These are phyloP conservation scores for Alosa sapidissima DNA, from an alignment of 2,797 vertebrate species.

Conservation along the genomic window DNA sequence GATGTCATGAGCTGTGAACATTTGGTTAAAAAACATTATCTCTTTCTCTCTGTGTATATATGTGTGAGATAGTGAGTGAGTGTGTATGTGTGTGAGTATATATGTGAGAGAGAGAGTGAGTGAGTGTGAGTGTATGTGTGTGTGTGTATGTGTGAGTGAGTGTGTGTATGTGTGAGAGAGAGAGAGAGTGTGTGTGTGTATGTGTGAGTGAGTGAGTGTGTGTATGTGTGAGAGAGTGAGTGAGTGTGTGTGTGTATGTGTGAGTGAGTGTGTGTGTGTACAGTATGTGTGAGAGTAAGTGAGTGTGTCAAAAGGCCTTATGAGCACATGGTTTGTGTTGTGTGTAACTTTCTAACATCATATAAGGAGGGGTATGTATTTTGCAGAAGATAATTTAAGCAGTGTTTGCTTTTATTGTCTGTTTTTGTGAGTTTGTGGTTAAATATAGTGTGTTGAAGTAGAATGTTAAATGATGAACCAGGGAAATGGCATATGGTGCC, in stretches of 20 bases:
- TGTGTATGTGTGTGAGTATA: neutral
- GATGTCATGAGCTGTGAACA: slow-evolving; percentile 6
- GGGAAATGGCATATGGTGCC: neutral
- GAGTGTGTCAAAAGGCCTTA: neutral
- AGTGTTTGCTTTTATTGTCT: too few relatives aligned
- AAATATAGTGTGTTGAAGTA: neutral
- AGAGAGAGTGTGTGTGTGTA: neutral
- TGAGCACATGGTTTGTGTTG: too few relatives aligned
- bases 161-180: neutral
- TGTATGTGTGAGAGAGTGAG: too few relatives aligned
- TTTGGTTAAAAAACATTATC: neutral
- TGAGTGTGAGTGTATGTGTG: too few relatives aligned
- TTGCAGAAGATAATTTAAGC: too few relatives aligned
- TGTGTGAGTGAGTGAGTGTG: too few relatives aligned
- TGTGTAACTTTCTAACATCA: too few relatives aligned
- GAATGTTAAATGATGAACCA: neutral
- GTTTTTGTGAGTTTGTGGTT: neutral
- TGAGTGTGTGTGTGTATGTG: too few relatives aligned
- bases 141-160: too few relatives aligned
- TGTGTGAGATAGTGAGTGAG: slow-evolving; percentile 27
- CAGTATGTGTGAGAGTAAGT: neutral
- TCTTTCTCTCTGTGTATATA: neutral
- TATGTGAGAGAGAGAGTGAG: too few relatives aligned
- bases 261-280: slow-evolving; percentile 48
- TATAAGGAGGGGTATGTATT: too few relatives aligned